A percentile compares a stretch with the other conserved stretches of the same genome.
Conservation (phyloP, 2,888 invertebrate genomes). For the Panopea generosa region DNA sequence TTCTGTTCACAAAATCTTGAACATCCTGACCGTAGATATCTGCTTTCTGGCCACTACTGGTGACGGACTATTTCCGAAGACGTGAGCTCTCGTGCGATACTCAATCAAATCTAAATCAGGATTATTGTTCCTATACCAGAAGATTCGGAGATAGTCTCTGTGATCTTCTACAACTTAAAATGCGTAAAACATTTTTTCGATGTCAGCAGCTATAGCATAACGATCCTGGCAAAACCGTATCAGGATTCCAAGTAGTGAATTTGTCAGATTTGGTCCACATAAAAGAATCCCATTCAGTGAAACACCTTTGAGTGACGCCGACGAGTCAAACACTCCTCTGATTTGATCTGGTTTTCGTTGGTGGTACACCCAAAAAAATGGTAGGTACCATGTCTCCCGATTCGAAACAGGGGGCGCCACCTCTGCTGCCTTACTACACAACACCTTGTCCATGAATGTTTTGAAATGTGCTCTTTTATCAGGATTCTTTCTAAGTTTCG, state of each 20-base stretch:
- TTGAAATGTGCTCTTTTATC: not conserved
- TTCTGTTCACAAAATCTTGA: conserved; percentile 22
- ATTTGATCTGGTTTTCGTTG: not conserved
- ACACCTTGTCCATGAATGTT: not conserved
- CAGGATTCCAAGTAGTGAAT: not conserved
- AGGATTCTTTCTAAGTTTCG: not conserved
- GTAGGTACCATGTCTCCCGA: not conserved
- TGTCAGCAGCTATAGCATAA: no score
- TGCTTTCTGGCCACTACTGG: conserved; percentile 37
- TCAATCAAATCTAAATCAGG: no score
- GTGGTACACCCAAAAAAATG: not conserved
- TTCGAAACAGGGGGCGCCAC: not conserved
- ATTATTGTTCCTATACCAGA: no score
- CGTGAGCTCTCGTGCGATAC: conserved; percentile 47
- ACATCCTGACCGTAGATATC: conserved; percentile 15
- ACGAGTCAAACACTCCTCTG: no score
- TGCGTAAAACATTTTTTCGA: not conserved
- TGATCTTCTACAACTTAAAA: no score
- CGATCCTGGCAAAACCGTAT: not conserved
- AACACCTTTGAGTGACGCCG: not conserved
- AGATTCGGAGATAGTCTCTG: no score
- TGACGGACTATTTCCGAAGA: conserved; percentile 35
- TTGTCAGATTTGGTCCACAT: no score
- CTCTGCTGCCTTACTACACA: not conserved
- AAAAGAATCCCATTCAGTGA: not conserved